Percentiles rank a stretch among this genome's conserved stretches.
phyloP scores from a whole-genome alignment of 2,888 invertebrate species.

The Camponotus fellah region DNA sequence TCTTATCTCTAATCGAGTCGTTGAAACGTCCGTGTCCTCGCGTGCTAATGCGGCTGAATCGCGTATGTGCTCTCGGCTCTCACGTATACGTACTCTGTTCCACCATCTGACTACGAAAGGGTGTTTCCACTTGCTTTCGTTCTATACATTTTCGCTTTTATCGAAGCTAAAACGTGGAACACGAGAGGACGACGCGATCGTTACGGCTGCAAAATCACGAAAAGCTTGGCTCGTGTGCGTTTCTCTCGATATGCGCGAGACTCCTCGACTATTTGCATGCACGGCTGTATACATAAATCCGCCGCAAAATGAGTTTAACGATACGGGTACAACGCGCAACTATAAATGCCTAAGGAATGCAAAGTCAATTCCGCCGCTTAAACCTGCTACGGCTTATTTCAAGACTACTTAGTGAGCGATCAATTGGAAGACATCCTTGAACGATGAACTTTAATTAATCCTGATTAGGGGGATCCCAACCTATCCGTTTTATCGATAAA shows the following conservation, averaged over 20 bases:
- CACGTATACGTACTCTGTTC: background rate
- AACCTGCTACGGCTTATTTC: slow-evolving; percentile 1
- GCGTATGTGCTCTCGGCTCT: background rate
- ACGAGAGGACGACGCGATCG: slow-evolving; percentile 38
- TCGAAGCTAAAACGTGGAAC: slow-evolving; percentile 42
- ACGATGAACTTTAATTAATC: too few species aligned
- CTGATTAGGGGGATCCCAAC: too few species aligned
- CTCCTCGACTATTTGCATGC: slow-evolving; percentile 49
- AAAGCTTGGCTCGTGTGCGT: slow-evolving; percentile 35
- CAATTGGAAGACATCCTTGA: too few species aligned
- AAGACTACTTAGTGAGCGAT: background rate
- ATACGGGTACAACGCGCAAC: slow-evolving; percentile 6
- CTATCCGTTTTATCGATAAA: too few species aligned
- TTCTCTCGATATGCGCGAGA: slow-evolving; percentile 49
- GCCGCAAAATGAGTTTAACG: slow-evolving; percentile 30
- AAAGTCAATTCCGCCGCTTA: slow-evolving; percentile 23
- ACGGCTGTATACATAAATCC: slow-evolving; percentile 35
- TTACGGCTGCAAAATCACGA: slow-evolving; percentile 41
- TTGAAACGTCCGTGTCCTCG: slow-evolving; percentile 20
- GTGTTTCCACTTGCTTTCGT: slow-evolving; percentile 30
- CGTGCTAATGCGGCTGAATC: slow-evolving; percentile 41
- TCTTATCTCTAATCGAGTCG: slow-evolving; percentile 37
- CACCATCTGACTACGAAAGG: slow-evolving; percentile 33
- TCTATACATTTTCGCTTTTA: slow-evolving; percentile 44
- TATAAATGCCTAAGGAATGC: slow-evolving; percentile 3